Evolutionary conservation across 2,797 vertebrate genomes (phyloP).

Genomic region (Sandelia bainsii): DNA sequence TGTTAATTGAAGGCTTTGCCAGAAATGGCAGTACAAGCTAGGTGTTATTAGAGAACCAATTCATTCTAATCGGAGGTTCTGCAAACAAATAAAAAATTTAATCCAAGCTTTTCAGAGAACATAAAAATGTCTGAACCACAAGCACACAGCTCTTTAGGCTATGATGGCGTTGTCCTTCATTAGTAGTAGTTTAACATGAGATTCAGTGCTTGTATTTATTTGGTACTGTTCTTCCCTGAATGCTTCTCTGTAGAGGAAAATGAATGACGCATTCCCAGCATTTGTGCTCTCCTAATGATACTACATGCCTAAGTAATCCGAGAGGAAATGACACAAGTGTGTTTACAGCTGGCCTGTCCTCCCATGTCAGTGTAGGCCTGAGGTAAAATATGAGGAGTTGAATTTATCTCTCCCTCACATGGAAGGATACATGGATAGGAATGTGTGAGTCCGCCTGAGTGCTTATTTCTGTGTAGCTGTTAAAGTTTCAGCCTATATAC

Average conservation of each 20-base stretch:
- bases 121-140: constrained; percentile 15
- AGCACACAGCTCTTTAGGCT: constrained; percentile 9
- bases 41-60: constrained; percentile 55
- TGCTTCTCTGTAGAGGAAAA: constrained; percentile 42
- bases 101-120: constrained; percentile 34
- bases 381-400: constrained; percentile 38
- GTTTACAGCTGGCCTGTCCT: constrained; percentile 76
- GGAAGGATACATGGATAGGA: constrained; percentile 27
- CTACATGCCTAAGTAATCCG: constrained; percentile 73
- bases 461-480: constrained; percentile 44
- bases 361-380: constrained; percentile 50
- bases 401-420: constrained; percentile 37
- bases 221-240: constrained; percentile 33
- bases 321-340: constrained; percentile 83
- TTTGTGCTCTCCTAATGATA: constrained; percentile 67
- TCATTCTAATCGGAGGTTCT: constrained; percentile 25
- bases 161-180: neutral
- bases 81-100: too few relatives aligned
- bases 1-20: constrained; percentile 49
- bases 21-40: constrained; percentile 19
- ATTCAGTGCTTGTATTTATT: constrained; percentile 24
- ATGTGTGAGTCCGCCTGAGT: constrained; percentile 26
- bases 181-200: constrained; percentile 10
- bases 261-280: constrained; percentile 68
- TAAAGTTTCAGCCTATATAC: constrained; percentile 32